Evolutionary conservation across 2,113 vertebrate species (phyloP).

Genomic region (Chloropsis hardwickii): DNA sequence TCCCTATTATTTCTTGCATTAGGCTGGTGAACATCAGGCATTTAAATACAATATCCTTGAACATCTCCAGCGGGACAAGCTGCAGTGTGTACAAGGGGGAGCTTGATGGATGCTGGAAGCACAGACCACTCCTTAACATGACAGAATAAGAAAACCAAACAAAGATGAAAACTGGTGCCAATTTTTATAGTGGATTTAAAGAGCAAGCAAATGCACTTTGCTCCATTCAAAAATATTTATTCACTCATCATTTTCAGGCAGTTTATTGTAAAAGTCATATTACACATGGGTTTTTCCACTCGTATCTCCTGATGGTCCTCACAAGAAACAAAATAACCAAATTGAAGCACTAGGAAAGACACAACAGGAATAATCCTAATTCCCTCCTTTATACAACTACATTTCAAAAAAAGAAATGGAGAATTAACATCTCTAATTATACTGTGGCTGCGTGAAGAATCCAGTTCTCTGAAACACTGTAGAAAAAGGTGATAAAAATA

Average conservation of each 20-base stretch:
- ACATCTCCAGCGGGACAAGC: not conserved
- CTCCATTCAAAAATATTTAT: not conserved
- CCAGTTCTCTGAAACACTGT: not conserved
- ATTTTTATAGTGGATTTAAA: not conserved
- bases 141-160: not conserved
- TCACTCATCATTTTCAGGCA: not conserved
- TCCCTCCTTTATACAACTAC: not conserved
- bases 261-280: not conserved
- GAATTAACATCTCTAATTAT: not conserved
- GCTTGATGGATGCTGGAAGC: not conserved
- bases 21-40: not conserved
- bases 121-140: not conserved
- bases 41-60: conserved; percentile 50
- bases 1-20: conserved; percentile 57
- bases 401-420: not conserved
- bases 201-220: not conserved
- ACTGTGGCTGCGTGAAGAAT: not conserved
- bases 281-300: not conserved
- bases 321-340: not conserved
- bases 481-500: not conserved
- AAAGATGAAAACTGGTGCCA: not conserved
- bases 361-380: not conserved
- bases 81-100: not conserved
- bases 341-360: not conserved
- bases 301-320: not conserved